Evolutionary conservation across 2,888 invertebrate genomes (phyloP).

Genomic region (Seira musarum): DNA sequence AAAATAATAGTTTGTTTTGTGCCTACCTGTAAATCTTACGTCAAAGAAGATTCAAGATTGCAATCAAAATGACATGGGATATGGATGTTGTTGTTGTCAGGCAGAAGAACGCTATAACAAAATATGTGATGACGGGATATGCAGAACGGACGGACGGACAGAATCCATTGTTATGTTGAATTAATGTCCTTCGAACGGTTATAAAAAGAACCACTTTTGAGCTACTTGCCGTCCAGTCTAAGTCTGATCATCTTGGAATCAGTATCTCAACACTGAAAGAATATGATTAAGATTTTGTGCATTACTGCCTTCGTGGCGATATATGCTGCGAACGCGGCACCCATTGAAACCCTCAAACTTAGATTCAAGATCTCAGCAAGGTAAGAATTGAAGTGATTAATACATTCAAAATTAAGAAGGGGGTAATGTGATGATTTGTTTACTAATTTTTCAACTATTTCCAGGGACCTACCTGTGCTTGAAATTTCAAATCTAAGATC

Average conservation of each 20-base stretch:
- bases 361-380: constrained; percentile 67
- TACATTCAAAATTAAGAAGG: neutral
- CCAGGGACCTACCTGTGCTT: too few relatives aligned
- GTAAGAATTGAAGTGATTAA: constrained; percentile 40
- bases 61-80: constrained; percentile 28
- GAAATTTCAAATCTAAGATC: too few relatives aligned
- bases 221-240: constrained; percentile 32
- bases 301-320: constrained; percentile 37
- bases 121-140: constrained; percentile 5
- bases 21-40: too few relatives aligned
- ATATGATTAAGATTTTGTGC: constrained; percentile 18
- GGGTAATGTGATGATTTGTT: constrained; percentile 4
- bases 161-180: too few relatives aligned
- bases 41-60: too few relatives aligned
- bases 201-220: constrained; percentile 31
- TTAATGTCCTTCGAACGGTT: constrained; percentile 23
- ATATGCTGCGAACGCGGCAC: constrained; percentile 46
- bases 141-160: too few relatives aligned
- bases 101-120: constrained; percentile 11
- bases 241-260: neutral
- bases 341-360: constrained; percentile 61
- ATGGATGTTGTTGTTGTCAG: constrained; percentile 44
- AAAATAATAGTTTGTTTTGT: too few relatives aligned
- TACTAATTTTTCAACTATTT: too few relatives aligned
- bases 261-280: neutral